Evolutionary conservation across 2,797 vertebrate genomes (phyloP).

Genomic region (Mastacembelus armatus): DNA sequence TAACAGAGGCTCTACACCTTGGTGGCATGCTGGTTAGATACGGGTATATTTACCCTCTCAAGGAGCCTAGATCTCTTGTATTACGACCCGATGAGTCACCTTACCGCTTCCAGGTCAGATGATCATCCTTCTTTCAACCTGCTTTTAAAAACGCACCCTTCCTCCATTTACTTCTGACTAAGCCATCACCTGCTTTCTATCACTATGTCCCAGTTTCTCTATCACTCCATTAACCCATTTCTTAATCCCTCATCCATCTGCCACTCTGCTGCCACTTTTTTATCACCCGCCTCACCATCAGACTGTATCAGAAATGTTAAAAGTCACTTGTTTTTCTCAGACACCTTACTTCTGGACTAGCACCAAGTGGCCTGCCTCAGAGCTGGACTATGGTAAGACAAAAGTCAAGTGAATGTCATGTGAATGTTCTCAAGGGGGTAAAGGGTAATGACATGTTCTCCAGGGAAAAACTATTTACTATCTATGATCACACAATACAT

Average conservation of each 20-base stretch:
- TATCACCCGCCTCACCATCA: slow-evolving; percentile 9
- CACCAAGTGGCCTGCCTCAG: slow-evolving; percentile 90
- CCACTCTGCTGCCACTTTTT: slow-evolving; percentile 27
- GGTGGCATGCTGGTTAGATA: slow-evolving; percentile 88
- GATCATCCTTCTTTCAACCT: neutral
- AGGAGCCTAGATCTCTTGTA: slow-evolving; percentile 84
- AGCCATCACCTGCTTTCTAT: slow-evolving; percentile 4
- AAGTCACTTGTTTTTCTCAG: slow-evolving; percentile 68
- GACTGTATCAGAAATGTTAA: slow-evolving; percentile 10
- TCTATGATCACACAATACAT: no score
- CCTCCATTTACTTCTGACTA: neutral
- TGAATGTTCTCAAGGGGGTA: no score
- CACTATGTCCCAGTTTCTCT: slow-evolving; percentile 8
- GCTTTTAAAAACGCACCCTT: neutral
- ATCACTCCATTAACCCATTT: slow-evolving; percentile 45
- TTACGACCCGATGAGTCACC: slow-evolving; percentile 87
- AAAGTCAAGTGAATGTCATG: slow-evolving; percentile 7
- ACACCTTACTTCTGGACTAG: slow-evolving; percentile 96
- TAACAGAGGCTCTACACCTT: slow-evolving; percentile 90
- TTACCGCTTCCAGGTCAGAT: slow-evolving; percentile 93
- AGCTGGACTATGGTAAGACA: slow-evolving; percentile 92
- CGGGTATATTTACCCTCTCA: slow-evolving; percentile 92
- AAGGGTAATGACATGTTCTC: neutral
- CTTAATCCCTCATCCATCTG: slow-evolving; percentile 60
- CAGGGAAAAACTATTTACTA: no score